phyloP scores from a whole-genome alignment of 64 coral and sea anemone species.

The Montipora efflorescens region DNA sequence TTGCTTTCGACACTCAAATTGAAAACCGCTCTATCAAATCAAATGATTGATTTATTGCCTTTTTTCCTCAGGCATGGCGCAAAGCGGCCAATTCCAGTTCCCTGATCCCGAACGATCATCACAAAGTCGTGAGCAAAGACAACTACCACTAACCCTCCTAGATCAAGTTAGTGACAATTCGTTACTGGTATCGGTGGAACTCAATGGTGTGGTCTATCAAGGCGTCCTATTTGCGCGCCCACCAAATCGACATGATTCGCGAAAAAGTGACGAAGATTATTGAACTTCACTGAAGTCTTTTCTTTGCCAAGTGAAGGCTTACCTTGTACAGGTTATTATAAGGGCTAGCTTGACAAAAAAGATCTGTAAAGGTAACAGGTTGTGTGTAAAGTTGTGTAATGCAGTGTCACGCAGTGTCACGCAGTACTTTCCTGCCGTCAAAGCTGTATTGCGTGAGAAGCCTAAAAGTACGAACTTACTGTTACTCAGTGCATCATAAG shows the following conservation, averaged over 20 bases:
- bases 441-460: too few relatives aligned
- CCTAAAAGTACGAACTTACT: too few relatives aligned
- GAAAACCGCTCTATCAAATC: not conserved
- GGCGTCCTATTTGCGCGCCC: constrained; percentile 92
- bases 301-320: not conserved
- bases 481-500: too few relatives aligned
- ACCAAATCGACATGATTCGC: constrained; percentile 65
- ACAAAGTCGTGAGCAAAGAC: constrained; percentile 72
- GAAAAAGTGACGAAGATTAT: constrained; percentile 42
- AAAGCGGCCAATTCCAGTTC: constrained; percentile 72
- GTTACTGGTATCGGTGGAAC: constrained; percentile 94
- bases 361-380: too few relatives aligned
- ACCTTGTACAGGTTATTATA: not conserved
- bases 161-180: constrained; percentile 98
- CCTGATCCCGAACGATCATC: constrained; percentile 67
- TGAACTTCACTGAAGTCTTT: not conserved
- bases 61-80: constrained; percentile 30
- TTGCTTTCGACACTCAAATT: too few relatives aligned
- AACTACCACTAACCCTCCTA: constrained; percentile 82
- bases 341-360: too few relatives aligned
- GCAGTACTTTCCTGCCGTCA: too few relatives aligned
- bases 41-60: not conserved
- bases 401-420: too few relatives aligned
- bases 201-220: constrained; percentile 95
- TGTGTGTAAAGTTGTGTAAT: too few relatives aligned